These are phyloP conservation scores for Pantelozetes paolii DNA, from an alignment of 2,888 invertebrate genomes.

Conservation along the genomic window DNA sequence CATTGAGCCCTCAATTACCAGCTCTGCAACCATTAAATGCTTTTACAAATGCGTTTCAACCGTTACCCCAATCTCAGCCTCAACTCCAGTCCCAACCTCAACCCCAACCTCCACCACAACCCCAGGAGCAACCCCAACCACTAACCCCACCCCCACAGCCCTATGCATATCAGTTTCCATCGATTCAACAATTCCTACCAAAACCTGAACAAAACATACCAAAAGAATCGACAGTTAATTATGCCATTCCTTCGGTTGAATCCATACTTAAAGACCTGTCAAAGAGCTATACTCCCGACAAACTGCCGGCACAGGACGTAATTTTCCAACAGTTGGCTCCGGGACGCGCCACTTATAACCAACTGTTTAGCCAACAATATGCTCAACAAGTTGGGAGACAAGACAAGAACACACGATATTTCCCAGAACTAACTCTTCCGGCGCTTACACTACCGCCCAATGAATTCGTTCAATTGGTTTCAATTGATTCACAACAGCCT, in stretches of 20 bases:
- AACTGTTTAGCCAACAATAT: background rate
- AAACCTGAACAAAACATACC: background rate
- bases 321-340: background rate
- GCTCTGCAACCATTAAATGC: background rate
- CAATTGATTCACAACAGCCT: background rate
- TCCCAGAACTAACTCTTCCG: background rate
- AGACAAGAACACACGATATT: background rate
- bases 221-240: background rate
- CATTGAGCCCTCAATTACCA: background rate
- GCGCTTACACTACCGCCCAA: background rate
- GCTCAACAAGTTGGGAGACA: too few relatives aligned
- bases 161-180: too few relatives aligned
- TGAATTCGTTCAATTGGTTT: background rate
- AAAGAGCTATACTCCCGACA: background rate
- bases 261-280: background rate
- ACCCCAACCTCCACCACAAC: background rate
- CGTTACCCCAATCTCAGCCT: background rate
- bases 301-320: background rate
- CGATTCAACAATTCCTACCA: too few relatives aligned
- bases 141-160: background rate
- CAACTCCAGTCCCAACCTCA: background rate
- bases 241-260: background rate
- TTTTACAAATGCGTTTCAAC: too few relatives aligned
- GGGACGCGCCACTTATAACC: too few relatives aligned
- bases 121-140: background rate